These are phyloP conservation scores for Merops nubicus DNA, from an alignment of 2,113 vertebrate genomes.

Conservation along the genomic window DNA sequence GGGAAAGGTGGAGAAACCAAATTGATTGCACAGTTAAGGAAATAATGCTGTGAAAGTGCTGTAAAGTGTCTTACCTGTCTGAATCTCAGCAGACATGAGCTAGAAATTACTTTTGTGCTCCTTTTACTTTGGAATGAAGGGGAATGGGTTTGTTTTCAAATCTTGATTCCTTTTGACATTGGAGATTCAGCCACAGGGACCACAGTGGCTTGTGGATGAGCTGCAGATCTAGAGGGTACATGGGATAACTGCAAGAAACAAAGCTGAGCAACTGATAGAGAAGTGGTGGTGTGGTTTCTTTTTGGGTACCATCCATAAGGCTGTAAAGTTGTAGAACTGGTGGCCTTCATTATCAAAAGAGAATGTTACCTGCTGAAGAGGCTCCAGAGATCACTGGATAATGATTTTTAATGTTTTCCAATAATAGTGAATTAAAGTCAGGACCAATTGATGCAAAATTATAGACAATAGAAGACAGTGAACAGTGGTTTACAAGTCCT, in stretches of 20 bases:
- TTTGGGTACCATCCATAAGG: not conserved
- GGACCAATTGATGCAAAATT: not conserved
- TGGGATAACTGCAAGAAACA: not conserved
- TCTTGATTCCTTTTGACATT: not conserved
- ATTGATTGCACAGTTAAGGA: not conserved
- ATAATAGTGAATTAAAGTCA: not conserved
- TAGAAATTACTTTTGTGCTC: not conserved
- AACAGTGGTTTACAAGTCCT: not conserved
- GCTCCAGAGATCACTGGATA: not conserved
- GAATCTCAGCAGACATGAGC: not conserved
- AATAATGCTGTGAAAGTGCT: not conserved
- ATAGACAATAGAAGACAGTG: not conserved
- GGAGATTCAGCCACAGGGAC: not conserved
- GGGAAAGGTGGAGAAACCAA: not conserved
- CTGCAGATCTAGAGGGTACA: not conserved
- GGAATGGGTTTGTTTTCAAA: not conserved
- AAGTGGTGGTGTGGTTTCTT: not conserved
- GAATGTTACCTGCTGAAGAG: not conserved
- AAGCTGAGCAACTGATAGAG: not conserved
- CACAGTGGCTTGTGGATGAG: not conserved
- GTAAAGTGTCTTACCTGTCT: fast-evolving
- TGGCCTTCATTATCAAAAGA: not conserved
- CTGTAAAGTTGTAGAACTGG: not conserved
- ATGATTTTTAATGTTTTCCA: not conserved
- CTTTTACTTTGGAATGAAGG: not conserved